Conservation (phyloP, 2,113 vertebrate species). For the Poecile atricapillus region DNA sequence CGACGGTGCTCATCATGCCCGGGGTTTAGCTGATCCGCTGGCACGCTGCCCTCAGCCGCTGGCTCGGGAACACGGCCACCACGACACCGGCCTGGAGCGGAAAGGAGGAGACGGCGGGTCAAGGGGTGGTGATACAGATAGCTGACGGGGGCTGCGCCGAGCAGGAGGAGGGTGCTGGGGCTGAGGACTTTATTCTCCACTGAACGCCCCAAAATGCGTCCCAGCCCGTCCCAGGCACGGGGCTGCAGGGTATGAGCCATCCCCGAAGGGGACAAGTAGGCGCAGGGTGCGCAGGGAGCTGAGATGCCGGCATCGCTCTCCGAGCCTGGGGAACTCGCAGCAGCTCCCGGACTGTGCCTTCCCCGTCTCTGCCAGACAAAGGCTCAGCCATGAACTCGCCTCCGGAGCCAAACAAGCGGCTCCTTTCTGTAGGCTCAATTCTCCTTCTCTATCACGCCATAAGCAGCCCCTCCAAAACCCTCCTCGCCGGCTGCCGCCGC, state of each 20-base stretch:
- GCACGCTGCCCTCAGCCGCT: background rate
- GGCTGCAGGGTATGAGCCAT: background rate
- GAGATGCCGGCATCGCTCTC: background rate
- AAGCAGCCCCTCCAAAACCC: background rate
- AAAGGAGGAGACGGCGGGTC: background rate
- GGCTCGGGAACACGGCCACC: background rate
- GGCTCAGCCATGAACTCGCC: background rate
- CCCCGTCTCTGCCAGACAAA: background rate
- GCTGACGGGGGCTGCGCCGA: background rate
- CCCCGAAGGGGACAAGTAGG: background rate
- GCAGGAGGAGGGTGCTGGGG: background rate
- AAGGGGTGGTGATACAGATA: rapidly evolving
- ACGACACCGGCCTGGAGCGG: slow-evolving; percentile 12
- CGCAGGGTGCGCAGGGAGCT: background rate
- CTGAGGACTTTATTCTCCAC: background rate
- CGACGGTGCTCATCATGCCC: background rate
- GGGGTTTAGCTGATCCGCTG: background rate
- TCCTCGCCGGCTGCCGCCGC: background rate
- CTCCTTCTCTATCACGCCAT: background rate
- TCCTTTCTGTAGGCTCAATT: background rate
- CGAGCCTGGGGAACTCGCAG: background rate
- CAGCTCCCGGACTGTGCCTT: background rate
- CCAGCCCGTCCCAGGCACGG: rapidly evolving
- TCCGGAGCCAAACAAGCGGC: background rate
- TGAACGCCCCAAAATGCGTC: background rate